phyloP scores from a whole-genome alignment of 2,113 vertebrate genomes.

The Brachionichthys hirsutus region DNA sequence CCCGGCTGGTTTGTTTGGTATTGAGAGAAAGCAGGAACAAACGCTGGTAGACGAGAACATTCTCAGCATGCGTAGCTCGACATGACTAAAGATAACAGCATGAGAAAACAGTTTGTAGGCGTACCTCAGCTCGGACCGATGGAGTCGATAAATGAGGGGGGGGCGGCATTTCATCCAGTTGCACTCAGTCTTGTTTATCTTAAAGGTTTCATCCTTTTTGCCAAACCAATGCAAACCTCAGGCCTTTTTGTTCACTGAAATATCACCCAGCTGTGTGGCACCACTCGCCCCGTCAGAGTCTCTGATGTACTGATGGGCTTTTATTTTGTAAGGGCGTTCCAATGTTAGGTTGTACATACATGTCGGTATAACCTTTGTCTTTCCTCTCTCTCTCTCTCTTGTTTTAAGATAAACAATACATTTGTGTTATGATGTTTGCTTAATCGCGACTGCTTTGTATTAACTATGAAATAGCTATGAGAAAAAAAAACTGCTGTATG shows the following conservation, averaged over 20 bases:
- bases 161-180: slow-evolving; percentile 90
- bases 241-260: slow-evolving; percentile 83
- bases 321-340: slow-evolving; percentile 81
- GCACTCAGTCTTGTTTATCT: slow-evolving; percentile 92
- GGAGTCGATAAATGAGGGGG: slow-evolving; percentile 84
- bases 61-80: slow-evolving; percentile 96
- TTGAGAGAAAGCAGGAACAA: slow-evolving; percentile 77
- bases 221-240: slow-evolving; percentile 93
- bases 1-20: slow-evolving; percentile 84
- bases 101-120: slow-evolving; percentile 92
- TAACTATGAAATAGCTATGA: slow-evolving; percentile 87
- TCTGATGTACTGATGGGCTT: slow-evolving; percentile 78
- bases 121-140: slow-evolving; percentile 97
- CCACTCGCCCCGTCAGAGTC: slow-evolving; percentile 71
- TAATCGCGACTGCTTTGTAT: slow-evolving; percentile 96
- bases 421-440: slow-evolving; percentile 86
- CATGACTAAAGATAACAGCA: slow-evolving; percentile 97
- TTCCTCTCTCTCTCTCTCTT: slow-evolving; percentile 50
- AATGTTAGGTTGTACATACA: slow-evolving; percentile 89
- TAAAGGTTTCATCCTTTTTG: slow-evolving; percentile 81
- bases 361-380: slow-evolving; percentile 83
- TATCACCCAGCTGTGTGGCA: slow-evolving; percentile 75
- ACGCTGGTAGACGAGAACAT: slow-evolving; percentile 90
- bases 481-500: slow-evolving; percentile 88
- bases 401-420: slow-evolving; percentile 67